Evolutionary conservation across 2,888 invertebrate genomes (phyloP), one percentile per base, ranked within the genome.

Genomic region (Drosophila atripex): DNA sequence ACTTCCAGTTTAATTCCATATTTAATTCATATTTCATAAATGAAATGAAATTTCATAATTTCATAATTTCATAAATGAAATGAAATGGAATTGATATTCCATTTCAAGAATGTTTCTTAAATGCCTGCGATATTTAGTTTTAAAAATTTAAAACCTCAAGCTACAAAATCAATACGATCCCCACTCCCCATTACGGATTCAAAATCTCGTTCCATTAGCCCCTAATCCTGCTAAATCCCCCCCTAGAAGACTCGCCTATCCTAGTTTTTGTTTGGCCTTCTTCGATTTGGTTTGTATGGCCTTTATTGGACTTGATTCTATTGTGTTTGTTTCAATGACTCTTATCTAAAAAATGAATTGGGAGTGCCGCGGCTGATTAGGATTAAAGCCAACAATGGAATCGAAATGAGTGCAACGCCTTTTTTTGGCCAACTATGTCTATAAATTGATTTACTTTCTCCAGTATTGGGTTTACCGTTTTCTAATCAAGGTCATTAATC

Each of bases 241-340:
- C 9, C 14, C 35, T 18, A 5, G 4, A 4, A 7, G 4, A 11
- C 12, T 38, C 18, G 11, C n/a, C n/a, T n/a, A n/a, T n/a, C 39
- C 14, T 16, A 41, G 9, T n/a, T 21, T 25, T 58, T 50, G n/a
- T 54, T 21, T 6, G 8, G 11, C 32, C 3, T 41, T 30, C 16
- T 64, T 64, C 51, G 28, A 32, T 21, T 45, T 53, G 35, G 55
- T 53, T 8, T 14, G 16, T 51, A 21, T 30, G 38, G 55, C 41
- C 52, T 39, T 50, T 46, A 55, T 54, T 71, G 54, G 60, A 61
- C 70, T 70, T 35, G 21, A 47, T 51, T 1, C 5, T 41, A 39
- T 47, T 28, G 28, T 23, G 9, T 28, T 28, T 16, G 30, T 46
- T 6, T 38, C n/a, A 21, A 23, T 38, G 38, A 14, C n/a, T 25